phyloP scores from a whole-genome alignment of 2,113 vertebrate genomes.

The Camelus bactrianus region DNA sequence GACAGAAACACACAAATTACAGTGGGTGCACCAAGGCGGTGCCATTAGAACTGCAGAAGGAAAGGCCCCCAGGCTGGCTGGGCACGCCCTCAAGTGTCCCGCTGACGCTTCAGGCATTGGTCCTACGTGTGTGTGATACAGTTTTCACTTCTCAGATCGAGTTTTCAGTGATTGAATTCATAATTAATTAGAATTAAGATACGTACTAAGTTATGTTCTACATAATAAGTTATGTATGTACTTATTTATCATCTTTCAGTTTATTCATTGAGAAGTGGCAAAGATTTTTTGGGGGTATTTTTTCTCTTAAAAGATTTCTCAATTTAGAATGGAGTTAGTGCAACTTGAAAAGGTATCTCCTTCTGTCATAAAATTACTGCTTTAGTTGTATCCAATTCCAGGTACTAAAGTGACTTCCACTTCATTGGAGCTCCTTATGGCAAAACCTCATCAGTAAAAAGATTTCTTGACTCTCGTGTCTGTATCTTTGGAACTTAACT shows the following conservation, averaged over 20 bases:
- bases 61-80: neutral
- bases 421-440: constrained; percentile 9
- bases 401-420: neutral
- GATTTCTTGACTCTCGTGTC: neutral
- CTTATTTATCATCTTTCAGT: constrained; percentile 12
- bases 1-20: neutral
- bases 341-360: neutral
- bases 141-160: neutral
- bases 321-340: neutral
- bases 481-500: constrained; percentile 50
- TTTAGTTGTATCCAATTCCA: neutral
- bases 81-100: neutral
- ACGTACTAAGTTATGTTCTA: constrained; percentile 18
- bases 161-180: constrained; percentile 51
- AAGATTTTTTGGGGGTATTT: neutral
- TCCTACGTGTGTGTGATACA: neutral
- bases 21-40: neutral
- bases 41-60: neutral
- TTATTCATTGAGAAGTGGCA: constrained; percentile 13
- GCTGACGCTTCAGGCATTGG: neutral
- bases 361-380: neutral
- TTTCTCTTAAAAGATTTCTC: constrained; percentile 8
- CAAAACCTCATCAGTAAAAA: constrained; percentile 45
- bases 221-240: neutral
- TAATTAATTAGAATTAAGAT: constrained; percentile 29